Base-by-base conservation (phyloP, 2,888 invertebrate genomes). In the Podabrus alpinus region DNA sequence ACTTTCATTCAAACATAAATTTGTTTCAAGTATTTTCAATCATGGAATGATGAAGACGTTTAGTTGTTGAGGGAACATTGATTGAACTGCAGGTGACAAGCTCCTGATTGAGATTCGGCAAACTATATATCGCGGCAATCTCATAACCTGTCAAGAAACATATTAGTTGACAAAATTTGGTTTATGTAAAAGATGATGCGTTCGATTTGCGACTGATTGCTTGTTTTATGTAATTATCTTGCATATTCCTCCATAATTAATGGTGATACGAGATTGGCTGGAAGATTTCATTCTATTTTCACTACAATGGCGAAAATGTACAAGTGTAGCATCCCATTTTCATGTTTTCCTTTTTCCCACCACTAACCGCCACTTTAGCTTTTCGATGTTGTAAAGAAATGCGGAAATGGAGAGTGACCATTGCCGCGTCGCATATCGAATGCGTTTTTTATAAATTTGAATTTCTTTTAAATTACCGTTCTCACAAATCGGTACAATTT, bases 391-490 rank as follows among this genome's bases (percentile, higher is more conserved):
- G 79, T 80, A 81, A 71, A 80, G 79, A 79, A 82, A 81, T 79
- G 78, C 80, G 83, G 83, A 83, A 85, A 84, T 84, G 81, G 83
- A 84, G 80, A 62, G 15, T 84, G 84, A 84, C 85, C 84, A 83
- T 85, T 84, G 84, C 83, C 82, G 82, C 80, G 75, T 76, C 76
- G 78, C 79, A 79, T 80, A 79, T 79, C 80, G 82, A 81, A 81
- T 80, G 81, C 81, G 77, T 81, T n/a, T 81, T 76, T 75, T 80
- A 81, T 80, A 80, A 82, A 81, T 75, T 64, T 68, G 68, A 29
- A 79, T 79, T 81, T 78, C 79, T 79, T 78, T 81, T 81, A 83
- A 84, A 84, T 84, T 84, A 82, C 84, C 82, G 79, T 79, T 68
- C 77, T 80, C 78, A 79, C 78, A 80, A 82, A 83, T 83, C 83